A percentile compares a stretch with the other conserved stretches of the same genome.
Evolutionary conservation across 2,113 vertebrate species (phyloP).

Genomic region (Anthoscopus minutus): DNA sequence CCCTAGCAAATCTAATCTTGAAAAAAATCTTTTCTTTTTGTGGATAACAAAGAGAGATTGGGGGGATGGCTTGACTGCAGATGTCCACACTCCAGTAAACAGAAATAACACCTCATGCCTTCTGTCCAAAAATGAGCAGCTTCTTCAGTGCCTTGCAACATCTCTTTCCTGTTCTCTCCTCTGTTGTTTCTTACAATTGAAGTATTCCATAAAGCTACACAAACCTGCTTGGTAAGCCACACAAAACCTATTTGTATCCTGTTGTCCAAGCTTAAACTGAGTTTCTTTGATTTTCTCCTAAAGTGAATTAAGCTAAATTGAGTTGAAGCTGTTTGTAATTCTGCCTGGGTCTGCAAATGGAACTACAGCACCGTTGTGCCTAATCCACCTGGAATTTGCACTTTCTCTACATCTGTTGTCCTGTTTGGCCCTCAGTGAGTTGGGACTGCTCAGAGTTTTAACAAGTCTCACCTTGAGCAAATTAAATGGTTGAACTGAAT

Average conservation of each 20-base stretch:
- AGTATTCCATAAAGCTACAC: neutral
- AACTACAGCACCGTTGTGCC: neutral
- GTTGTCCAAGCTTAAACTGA: neutral
- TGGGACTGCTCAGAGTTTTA: neutral
- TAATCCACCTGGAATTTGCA: neutral
- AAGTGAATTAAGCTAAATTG: neutral
- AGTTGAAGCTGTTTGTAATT: conserved; percentile 21
- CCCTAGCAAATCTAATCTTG: neutral
- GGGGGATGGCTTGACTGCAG: neutral
- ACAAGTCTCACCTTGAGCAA: neutral
- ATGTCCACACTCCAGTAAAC: neutral
- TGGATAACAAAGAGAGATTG: neutral
- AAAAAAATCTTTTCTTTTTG: neutral
- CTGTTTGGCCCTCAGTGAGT: fast-evolving
- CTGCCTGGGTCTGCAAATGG: neutral
- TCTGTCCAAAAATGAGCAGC: neutral
- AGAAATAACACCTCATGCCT: neutral
- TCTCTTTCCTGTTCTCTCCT: neutral
- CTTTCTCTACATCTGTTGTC: neutral
- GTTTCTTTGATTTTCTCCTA: conserved; percentile 11
- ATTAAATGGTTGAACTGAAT: neutral
- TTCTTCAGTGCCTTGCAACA: neutral
- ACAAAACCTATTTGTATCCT: neutral
- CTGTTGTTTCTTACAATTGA: neutral
- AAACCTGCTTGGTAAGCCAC: neutral